Conservation (phyloP, 1,140 invertebrate species). For the Meloidogyne floridensis region DNA sequence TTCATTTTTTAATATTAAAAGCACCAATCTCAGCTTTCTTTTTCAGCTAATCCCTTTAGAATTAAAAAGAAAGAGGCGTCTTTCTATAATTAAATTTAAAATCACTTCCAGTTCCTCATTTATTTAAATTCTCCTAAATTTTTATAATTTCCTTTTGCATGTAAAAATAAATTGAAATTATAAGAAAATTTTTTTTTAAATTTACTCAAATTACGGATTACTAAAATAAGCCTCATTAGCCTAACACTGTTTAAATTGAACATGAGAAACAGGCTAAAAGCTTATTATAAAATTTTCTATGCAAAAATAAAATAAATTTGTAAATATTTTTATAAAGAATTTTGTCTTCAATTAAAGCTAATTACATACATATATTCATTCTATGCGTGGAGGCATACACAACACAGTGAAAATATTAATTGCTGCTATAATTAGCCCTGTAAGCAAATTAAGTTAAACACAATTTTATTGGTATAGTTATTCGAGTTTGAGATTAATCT, state of each 20-base stretch:
- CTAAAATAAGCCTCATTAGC: background rate
- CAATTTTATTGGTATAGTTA: too few relatives aligned
- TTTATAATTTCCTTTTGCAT: background rate
- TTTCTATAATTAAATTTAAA: too few relatives aligned
- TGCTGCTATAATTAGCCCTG: slow-evolving; percentile 15
- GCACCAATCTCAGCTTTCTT: background rate
- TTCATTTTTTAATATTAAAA: background rate
- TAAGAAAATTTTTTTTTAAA: background rate
- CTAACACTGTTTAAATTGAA: background rate
- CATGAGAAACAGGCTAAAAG: background rate
- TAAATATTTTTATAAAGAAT: too few relatives aligned
- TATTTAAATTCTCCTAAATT: background rate
- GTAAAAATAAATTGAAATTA: background rate
- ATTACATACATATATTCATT: too few relatives aligned
- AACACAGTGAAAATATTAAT: slow-evolving; percentile 5
- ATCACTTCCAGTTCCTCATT: background rate
- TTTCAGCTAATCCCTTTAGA: too few relatives aligned
- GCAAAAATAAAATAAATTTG: too few relatives aligned
- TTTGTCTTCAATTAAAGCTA: too few relatives aligned
- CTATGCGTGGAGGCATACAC: background rate
- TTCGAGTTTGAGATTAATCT: too few relatives aligned
- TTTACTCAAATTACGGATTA: background rate
- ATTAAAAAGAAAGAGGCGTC: background rate
- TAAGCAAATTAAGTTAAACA: background rate
- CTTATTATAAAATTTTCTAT: too few relatives aligned